Evolutionary conservation across 2,113 vertebrate species (phyloP).

Genomic region (Dunckerocampus dactyliophorus): DNA sequence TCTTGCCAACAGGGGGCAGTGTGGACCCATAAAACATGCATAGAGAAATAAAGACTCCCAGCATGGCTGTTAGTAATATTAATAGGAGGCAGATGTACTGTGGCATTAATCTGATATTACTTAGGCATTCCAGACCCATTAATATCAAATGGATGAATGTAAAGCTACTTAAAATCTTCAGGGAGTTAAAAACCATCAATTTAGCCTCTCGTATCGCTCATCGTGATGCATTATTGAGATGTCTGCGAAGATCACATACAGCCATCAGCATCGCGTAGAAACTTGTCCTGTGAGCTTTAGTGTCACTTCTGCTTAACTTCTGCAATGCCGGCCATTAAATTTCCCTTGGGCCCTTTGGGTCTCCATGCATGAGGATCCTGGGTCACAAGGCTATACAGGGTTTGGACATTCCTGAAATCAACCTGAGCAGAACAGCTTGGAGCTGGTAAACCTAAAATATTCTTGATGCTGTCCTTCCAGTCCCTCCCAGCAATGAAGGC

Average conservation of each 20-base stretch:
- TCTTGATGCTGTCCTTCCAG: slow-evolving; percentile 5
- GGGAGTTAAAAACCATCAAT: slow-evolving; percentile 9
- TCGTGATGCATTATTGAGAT: slow-evolving; percentile 29
- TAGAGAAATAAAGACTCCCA: neutral
- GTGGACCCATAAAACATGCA: slow-evolving; percentile 22
- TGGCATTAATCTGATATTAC: neutral
- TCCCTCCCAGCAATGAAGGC: slow-evolving; percentile 9
- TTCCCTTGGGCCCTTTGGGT: slow-evolving; percentile 47
- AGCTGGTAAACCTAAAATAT: slow-evolving; percentile 4
- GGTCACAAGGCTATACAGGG: slow-evolving; percentile 36
- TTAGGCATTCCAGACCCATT: slow-evolving; percentile 4
- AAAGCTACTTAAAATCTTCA: slow-evolving; percentile 6
- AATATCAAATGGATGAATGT: slow-evolving; percentile 16
- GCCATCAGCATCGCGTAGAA: slow-evolving; percentile 4
- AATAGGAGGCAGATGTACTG: slow-evolving; percentile 13
- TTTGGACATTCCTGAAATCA: slow-evolving; percentile 33
- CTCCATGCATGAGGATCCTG: slow-evolving; percentile 27
- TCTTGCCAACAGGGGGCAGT: slow-evolving; percentile 48
- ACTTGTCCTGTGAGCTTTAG: slow-evolving; percentile 25
- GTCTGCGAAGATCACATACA: slow-evolving; percentile 13
- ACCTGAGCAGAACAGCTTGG: slow-evolving; percentile 20
- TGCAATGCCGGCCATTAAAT: slow-evolving; percentile 49
- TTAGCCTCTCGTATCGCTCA: slow-evolving; percentile 4
- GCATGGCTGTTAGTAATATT: neutral
- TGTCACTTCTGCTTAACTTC: slow-evolving; percentile 62